phyloP scores from a whole-genome alignment of 2,797 vertebrate genomes.

The Discoglossus pictus region DNA sequence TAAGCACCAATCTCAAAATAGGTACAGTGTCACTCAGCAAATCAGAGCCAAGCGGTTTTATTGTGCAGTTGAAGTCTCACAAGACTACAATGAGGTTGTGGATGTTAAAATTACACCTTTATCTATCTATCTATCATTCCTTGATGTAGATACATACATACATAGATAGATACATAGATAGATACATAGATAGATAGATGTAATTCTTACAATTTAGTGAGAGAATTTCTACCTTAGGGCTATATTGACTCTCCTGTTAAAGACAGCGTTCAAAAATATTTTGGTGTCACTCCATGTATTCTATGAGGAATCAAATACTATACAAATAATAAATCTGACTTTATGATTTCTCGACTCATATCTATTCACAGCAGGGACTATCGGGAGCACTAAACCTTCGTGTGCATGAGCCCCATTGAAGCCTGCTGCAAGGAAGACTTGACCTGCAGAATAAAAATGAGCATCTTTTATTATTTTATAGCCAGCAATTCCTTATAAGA shows the following conservation, averaged over 20 bases:
- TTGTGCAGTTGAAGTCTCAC: too few relatives aligned
- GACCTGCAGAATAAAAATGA: slow-evolving; percentile 37
- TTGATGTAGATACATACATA: too few relatives aligned
- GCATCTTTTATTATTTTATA: slow-evolving; percentile 45
- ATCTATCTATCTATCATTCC: too few relatives aligned
- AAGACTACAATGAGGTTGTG: too few relatives aligned
- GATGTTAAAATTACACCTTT: too few relatives aligned
- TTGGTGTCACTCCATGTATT: slow-evolving; percentile 27
- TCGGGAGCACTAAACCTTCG: slow-evolving; percentile 30
- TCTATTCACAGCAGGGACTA: slow-evolving; percentile 38
- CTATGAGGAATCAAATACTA: slow-evolving; percentile 28
- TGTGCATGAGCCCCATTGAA: slow-evolving; percentile 35
- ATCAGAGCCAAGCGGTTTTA: too few relatives aligned
- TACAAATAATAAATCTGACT: slow-evolving; percentile 42
- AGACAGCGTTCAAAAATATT: slow-evolving; percentile 1
- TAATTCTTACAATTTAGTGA: too few relatives aligned
- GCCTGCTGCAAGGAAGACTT: slow-evolving; percentile 33
- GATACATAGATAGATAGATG: too few relatives aligned
- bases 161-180: too few relatives aligned
- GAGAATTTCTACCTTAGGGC: not conserved
- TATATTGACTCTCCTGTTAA: slow-evolving; percentile 19
- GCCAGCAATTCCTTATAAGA: slow-evolving; percentile 32
- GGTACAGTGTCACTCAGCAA: too few relatives aligned
- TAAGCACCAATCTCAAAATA: too few relatives aligned
- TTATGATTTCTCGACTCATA: slow-evolving; percentile 32